Base-by-base conservation (phyloP, 2,797 vertebrate species). In the Mionectes olivaceus region DNA sequence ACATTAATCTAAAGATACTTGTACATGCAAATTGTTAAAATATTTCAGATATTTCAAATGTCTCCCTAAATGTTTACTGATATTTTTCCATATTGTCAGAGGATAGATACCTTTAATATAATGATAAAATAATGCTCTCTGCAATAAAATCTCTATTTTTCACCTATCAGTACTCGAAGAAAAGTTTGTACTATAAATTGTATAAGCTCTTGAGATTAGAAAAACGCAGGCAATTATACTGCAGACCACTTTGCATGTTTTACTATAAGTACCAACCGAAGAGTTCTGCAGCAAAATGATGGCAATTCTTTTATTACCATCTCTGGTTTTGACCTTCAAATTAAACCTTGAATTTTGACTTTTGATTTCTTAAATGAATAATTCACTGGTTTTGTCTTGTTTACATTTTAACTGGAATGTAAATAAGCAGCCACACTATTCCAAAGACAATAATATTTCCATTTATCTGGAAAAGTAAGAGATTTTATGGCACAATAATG, bases 401-500 rank as follows among this genome's bases (percentile, higher is more conserved):
- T 90, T 68, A 63, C 64, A 88, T 88, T 91, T 90, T 63, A 95
- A 92, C 84, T 87, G 80, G 37, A 64, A 85, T 79, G 63, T 89
- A 94, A 94, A 94, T 86, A 96, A 89, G 65, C 86, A 92, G 89
- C 68, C 43, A 56, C 65, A 43, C 68, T 89, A 64, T 67, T 83
- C 77, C 7, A 4, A 75, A 95, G 60, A 86, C 49, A 94, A 65
- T 89, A 94, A 93, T 44, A 81, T 60, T 96, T 86, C 85, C 90
- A 93, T 94, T 90, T 94, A 61, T 76, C 71, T 95, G 73, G 52
- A 93, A 87, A 96, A 93, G 65, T 13, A 94, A 69, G 65, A 46
- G 53, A 87, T 92, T 96, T 94, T 93, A 92, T 89, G 84, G 67
- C 56, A 33, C 73, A 93, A 74, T 91, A 95, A 94, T 47, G 79